Base-by-base conservation (phyloP, 2,888 invertebrate species). In the Troides aeacus region DNA sequence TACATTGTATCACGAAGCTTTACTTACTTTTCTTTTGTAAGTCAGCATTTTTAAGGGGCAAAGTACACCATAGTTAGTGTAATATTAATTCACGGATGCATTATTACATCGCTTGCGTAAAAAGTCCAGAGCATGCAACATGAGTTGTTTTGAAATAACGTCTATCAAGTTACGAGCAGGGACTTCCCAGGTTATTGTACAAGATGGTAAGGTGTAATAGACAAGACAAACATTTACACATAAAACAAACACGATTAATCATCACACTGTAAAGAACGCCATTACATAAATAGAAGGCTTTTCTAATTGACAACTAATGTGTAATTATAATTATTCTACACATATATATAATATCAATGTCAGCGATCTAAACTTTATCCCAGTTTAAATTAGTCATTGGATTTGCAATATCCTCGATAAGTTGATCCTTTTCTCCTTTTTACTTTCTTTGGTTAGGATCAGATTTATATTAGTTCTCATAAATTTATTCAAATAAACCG, bases 131-230 rank as follows among this genome's bases (percentile, higher is more conserved):
- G 42, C 57, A 42, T 58, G 21, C 46, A 57, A 61, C 64, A 67
- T 46, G 64, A 62, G 36, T 21, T 46, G 30, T 42, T 61, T 63
- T 46, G 36, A 56, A 64, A 66, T 63, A 63, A 64, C 21, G 36
- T 2, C 50, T 42, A 64, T 67, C 60, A 36, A 39, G 67, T 70
- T 61, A 64, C 66, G 2, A 6, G 12, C 39, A n/a, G 61, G 64
- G 64, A 56, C 64, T 70, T 70, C 67, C 70, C 67, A 67, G 50
- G 56, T 61, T 56, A 66, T 59, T 58, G 62, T 58, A 53, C 5
- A 53, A 53, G 12, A 18, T n/a, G 6, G 12, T 53, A 23, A 58
- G 21, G 23, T 58, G 57, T 15, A 56, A 23, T 24, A 24, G 57
- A n/a, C 53, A 53, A 53, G 6, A 53, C 53, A n/a, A n/a, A n/a